Conservation (phyloP, 2,888 invertebrate species). For the Hirtodrosophila cameraria region DNA sequence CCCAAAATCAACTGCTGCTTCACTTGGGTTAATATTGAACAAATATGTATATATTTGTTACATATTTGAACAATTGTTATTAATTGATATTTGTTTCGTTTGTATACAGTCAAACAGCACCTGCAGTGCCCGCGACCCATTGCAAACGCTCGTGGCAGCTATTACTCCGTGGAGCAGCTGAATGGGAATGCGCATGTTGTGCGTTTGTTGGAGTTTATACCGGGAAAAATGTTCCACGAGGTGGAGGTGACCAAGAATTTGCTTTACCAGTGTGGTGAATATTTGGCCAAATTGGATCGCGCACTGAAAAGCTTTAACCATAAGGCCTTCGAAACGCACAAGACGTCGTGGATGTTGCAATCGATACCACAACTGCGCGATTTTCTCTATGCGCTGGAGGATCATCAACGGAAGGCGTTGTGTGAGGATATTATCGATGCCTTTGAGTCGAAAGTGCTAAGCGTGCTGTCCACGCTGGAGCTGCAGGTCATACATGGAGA, state of each 20-base stretch:
- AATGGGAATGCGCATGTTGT: conserved; percentile 86
- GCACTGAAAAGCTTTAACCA: conserved; percentile 90
- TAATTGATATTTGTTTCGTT: neutral
- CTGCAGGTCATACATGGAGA: conserved; percentile 94
- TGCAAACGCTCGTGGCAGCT: conserved; percentile 87
- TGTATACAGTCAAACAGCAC: conserved; percentile 85
- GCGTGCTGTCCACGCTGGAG: conserved; percentile 86
- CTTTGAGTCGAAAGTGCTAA: conserved; percentile 89
- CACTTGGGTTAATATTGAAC: conserved; percentile 87
- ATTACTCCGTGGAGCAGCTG: conserved; percentile 86
- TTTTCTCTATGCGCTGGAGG: conserved; percentile 89
- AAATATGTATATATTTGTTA: neutral
- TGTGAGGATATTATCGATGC: conserved; percentile 87
- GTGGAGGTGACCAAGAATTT: conserved; percentile 87
- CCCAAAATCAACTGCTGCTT: conserved; percentile 90
- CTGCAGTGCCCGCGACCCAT: conserved; percentile 90
- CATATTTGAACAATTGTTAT: conserved; percentile 16
- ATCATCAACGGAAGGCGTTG: conserved; percentile 86
- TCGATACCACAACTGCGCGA: conserved; percentile 88
- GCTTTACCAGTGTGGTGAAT: conserved; percentile 90
- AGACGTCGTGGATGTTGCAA: conserved; percentile 91
- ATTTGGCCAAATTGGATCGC: conserved; percentile 88
- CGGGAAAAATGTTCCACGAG: conserved; percentile 89
- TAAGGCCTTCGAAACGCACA: conserved; percentile 87
- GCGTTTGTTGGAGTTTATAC: conserved; percentile 90